Evolutionary conservation across 1,140 invertebrate species (phyloP).

Genomic region (Solenopsis invicta): DNA sequence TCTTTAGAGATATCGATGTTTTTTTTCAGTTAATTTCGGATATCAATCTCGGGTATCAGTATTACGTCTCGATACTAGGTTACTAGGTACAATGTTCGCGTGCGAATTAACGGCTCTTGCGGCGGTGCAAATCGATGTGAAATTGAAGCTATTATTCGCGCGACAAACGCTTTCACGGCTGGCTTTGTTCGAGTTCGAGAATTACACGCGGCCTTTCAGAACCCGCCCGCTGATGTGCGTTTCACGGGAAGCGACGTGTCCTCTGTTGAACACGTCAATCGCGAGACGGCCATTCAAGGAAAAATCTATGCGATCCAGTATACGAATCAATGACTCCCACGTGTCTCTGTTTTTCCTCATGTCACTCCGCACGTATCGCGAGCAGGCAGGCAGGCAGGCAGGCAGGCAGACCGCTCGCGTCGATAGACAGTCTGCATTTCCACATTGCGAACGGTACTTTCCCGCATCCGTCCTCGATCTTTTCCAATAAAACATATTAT

Average conservation of each 20-base stretch:
- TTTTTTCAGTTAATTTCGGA: neutral
- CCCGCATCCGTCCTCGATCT: conserved; percentile 29
- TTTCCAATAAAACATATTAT: neutral
- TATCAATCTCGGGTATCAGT: neutral
- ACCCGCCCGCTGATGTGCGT: conserved; percentile 27
- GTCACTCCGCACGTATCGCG: conserved; percentile 34
- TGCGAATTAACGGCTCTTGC: conserved; percentile 42
- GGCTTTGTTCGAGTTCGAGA: conserved; percentile 43
- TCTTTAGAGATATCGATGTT: neutral
- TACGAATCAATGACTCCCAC: conserved; percentile 56
- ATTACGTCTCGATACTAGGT: neutral
- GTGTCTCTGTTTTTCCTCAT: conserved; percentile 58
- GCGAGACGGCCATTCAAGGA: conserved; percentile 40
- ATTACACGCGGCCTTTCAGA: conserved; percentile 49
- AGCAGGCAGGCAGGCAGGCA: neutral
- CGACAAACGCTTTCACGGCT: conserved; percentile 50
- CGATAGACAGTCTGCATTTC: conserved; percentile 25
- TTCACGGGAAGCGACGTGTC: conserved; percentile 55
- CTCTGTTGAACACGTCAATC: conserved; percentile 49
- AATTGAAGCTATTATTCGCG: conserved; percentile 54
- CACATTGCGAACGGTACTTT: neutral
- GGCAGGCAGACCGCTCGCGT: neutral
- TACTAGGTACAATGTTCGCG: neutral
- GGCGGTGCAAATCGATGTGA: conserved; percentile 41
- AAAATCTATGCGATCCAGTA: conserved; percentile 61